Conservation (phyloP, 2,888 invertebrate genomes). For the Aricia artaxerxes region DNA sequence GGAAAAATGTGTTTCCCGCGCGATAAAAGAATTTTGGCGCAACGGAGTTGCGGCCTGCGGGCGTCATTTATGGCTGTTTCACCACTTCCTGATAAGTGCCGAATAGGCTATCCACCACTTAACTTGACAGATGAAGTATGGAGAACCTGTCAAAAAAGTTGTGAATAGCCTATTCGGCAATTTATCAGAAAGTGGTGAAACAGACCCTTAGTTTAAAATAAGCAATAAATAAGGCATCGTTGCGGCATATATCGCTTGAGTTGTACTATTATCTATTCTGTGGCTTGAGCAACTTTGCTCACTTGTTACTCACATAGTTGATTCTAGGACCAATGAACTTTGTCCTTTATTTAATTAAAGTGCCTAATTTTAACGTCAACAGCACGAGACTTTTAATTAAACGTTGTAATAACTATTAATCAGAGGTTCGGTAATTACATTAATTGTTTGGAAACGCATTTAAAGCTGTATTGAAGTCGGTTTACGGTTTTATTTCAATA, state of each 20-base stretch:
- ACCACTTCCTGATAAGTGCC: too few relatives aligned
- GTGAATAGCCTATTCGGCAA: too few relatives aligned
- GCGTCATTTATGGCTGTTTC: too few relatives aligned
- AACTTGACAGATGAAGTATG: too few relatives aligned
- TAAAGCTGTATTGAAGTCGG: neutral
- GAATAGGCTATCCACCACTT: too few relatives aligned
- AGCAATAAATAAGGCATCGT: neutral
- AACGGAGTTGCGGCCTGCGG: too few relatives aligned
- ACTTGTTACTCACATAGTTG: conserved; percentile 53
- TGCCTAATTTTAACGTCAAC: conserved; percentile 56
- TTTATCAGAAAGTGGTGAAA: too few relatives aligned
- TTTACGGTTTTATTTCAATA: neutral
- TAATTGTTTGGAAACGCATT: neutral
- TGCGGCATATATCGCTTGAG: neutral
- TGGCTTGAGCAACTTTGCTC: conserved; percentile 37
- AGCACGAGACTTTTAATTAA: conserved; percentile 25
- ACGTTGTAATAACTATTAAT: conserved; percentile 17
- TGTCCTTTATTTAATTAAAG: conserved; percentile 63
- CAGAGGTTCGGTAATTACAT: conserved; percentile 41
- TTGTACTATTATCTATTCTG: too few relatives aligned
- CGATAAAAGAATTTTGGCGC: too few relatives aligned
- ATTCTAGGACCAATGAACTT: conserved; percentile 63
- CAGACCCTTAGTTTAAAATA: neutral
- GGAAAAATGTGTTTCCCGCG: too few relatives aligned
- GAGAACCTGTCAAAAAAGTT: too few relatives aligned